These are phyloP conservation scores for Xanthorhoe designata DNA, from an alignment of 2,888 invertebrate genomes.

Conservation along the genomic window DNA sequence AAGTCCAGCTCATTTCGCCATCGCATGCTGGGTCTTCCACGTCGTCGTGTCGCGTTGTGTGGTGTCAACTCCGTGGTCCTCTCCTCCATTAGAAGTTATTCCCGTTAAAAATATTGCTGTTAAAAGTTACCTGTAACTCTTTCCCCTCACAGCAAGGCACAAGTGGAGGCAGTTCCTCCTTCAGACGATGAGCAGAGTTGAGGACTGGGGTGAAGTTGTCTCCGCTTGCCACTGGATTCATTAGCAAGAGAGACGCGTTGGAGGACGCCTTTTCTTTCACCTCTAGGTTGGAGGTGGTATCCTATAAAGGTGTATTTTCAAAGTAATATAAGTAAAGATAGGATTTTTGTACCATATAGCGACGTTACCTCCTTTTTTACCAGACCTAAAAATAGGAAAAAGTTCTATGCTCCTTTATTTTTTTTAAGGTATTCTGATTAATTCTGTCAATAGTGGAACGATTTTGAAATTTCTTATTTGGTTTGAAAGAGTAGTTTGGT, in stretches of 20 bases:
- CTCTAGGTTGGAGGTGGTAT: constrained; percentile 61
- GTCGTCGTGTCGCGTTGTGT: too few relatives aligned
- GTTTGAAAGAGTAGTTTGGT: too few relatives aligned
- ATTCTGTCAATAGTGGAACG: too few relatives aligned
- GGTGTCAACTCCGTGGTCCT: too few relatives aligned
- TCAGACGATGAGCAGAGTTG: constrained; percentile 69
- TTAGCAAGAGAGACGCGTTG: constrained; percentile 63
- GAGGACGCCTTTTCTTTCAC: constrained; percentile 74
- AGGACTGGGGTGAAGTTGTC: constrained; percentile 72
- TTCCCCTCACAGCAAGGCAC: constrained; percentile 79
- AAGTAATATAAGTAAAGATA: not conserved
- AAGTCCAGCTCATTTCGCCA: too few relatives aligned
- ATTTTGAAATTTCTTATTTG: too few relatives aligned
- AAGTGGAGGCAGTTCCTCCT: constrained; percentile 71
- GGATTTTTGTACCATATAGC: too few relatives aligned
- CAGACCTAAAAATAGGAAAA: too few relatives aligned
- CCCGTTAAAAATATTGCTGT: not conserved
- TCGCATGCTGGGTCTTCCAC: too few relatives aligned
- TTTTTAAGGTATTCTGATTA: too few relatives aligned
- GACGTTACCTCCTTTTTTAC: too few relatives aligned
- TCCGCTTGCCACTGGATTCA: constrained; percentile 81
- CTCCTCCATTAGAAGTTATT: not conserved
- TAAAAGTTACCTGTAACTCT: constrained; percentile 65
- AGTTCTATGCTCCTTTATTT: too few relatives aligned
- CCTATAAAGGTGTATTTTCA: constrained; percentile 20